Percentiles rank a stretch among this genome's conserved stretches.
Conservation (phyloP, 1,140 invertebrate genomes). For the Apis dorsata region DNA sequence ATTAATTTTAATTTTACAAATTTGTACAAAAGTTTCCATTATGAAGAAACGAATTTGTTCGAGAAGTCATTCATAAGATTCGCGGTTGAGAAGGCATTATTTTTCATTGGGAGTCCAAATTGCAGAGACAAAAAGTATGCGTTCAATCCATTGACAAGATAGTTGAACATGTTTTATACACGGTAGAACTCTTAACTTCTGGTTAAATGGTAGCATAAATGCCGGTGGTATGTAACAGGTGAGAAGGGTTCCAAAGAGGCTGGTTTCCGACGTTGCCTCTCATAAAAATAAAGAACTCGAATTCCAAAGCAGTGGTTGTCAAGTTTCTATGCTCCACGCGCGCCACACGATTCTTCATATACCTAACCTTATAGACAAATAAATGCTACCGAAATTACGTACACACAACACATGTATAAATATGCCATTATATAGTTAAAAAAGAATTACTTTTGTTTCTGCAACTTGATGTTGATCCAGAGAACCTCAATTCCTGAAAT, state of each 20-base stretch:
- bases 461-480: conserved; percentile 13
- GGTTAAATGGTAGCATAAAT: conserved; percentile 64
- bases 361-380: conserved; percentile 41
- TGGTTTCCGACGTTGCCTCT: conserved; percentile 64
- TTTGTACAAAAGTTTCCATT: not conserved
- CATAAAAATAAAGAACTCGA: conserved; percentile 74
- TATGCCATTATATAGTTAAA: not conserved
- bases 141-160: conserved; percentile 13
- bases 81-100: not conserved
- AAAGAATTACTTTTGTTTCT: conserved; percentile 38
- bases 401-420: not conserved
- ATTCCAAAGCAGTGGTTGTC: conserved; percentile 75
- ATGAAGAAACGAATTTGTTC: not conserved
- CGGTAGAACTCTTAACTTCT: conserved; percentile 55
- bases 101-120: conserved; percentile 22
- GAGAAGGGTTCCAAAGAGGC: conserved; percentile 68
- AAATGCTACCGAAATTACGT: conserved; percentile 46
- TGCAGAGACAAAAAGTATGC: not conserved
- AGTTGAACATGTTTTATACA: conserved; percentile 54
- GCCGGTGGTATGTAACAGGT: conserved; percentile 69
- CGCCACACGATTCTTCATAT: not conserved
- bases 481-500: conserved; percentile 5
- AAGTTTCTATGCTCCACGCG: conserved; percentile 43
- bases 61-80: not conserved
- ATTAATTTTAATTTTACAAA: too few relatives aligned